Conservation (phyloP, 2,888 invertebrate species). For the Branchellion lobata region DNA sequence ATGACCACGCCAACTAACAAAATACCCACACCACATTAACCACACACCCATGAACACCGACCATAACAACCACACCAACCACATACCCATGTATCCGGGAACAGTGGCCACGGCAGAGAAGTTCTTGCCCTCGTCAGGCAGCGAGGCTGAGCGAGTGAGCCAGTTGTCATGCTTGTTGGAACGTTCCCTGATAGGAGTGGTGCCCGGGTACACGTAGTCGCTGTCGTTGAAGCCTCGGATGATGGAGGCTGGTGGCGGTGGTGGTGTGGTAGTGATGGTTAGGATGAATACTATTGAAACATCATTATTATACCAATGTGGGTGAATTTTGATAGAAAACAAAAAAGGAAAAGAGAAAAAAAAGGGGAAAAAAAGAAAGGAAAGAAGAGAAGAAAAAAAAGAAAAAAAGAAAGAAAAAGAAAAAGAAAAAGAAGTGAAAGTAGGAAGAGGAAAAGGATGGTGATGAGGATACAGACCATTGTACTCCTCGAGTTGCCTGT, state of each 20-base stretch:
- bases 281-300: too few species aligned
- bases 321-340: too few species aligned
- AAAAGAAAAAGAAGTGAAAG: too few species aligned
- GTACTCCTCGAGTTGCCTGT: slow-evolving; percentile 15
- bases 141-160: slow-evolving; percentile 26
- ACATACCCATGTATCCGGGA: not conserved
- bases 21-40: not conserved
- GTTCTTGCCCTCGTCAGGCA: slow-evolving; percentile 42
- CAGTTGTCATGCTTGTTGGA: slow-evolving; percentile 3
- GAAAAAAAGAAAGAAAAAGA: too few species aligned
- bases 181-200: not conserved
- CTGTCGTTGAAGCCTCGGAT: slow-evolving; percentile 33
- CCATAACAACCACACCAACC: not conserved
- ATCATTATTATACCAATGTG: too few species aligned
- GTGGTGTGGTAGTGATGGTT: too few species aligned
- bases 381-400: too few species aligned
- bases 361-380: too few species aligned
- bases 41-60: too few species aligned
- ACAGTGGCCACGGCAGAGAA: not conserved
- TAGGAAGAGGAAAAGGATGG: too few species aligned
- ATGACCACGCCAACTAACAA: not conserved
- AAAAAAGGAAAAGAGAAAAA: too few species aligned
- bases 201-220: slow-evolving; percentile 31
- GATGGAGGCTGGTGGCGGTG: slow-evolving; percentile 6
- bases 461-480: slow-evolving; percentile 1